Evolutionary conservation across 2,113 vertebrate species (phyloP).

Genomic region (Oceanodroma tethys): DNA sequence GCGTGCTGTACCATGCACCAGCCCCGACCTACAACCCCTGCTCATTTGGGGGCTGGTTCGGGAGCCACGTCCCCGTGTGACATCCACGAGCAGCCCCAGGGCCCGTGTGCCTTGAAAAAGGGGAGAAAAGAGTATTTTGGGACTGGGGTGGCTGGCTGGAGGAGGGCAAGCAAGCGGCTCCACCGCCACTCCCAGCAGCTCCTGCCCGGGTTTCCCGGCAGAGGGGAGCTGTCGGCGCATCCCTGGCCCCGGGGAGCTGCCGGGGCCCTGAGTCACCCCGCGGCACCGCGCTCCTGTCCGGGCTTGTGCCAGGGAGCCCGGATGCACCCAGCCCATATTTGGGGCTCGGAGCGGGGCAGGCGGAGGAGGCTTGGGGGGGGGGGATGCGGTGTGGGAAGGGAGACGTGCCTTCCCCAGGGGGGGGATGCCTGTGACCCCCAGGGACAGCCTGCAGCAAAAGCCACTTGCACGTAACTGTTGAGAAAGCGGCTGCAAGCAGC

Average conservation of each 20-base stretch:
- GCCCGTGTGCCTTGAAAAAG: neutral
- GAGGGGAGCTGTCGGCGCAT: neutral
- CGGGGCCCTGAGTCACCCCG: constrained; percentile 29
- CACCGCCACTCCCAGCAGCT: neutral
- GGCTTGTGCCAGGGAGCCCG: neutral
- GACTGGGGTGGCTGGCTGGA: fast-evolving
- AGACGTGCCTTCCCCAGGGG: neutral
- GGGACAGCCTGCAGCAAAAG: neutral
- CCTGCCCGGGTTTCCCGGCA: neutral
- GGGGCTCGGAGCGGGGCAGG: neutral
- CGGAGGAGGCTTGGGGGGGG: neutral
- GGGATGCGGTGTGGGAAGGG: fast-evolving
- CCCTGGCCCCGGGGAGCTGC: neutral
- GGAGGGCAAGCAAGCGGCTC: neutral
- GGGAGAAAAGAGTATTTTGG: neutral
- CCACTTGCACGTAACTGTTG: fast-evolving
- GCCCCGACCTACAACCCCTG: fast-evolving
- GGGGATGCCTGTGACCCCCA: neutral
- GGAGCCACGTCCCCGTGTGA: fast-evolving
- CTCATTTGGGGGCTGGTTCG: fast-evolving
- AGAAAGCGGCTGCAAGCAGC: neutral
- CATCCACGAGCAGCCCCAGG: fast-evolving
- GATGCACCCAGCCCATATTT: neutral
- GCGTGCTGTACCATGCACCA: neutral
- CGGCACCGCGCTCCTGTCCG: neutral